Evolutionary conservation across 2,888 invertebrate genomes (phyloP), one percentile per base, ranked within the genome.

Genomic region (Cephus pygmeus): DNA sequence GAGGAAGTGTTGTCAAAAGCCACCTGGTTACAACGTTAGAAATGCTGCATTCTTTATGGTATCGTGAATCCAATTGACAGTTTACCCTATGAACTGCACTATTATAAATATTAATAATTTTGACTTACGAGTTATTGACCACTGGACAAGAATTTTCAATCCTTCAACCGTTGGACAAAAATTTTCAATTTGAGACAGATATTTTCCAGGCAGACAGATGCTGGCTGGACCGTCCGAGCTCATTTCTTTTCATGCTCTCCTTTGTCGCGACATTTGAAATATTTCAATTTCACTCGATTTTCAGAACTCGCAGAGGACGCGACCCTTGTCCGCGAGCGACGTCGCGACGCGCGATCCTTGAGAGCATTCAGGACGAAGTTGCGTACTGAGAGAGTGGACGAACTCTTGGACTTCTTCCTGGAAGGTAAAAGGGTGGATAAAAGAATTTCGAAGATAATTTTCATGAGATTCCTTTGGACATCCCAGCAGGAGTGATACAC

Each of bases 231-330:
- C 56, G 56, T 56, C 56, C 56, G 56, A 23, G 56, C 31, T 31
- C 31, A 71, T 71, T 71, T 71, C 71, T 31, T 71, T 71, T 71
- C 71, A 71, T 71, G 23, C 73, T 31, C 71, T 76, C 75, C 78
- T 78, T 75, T 78, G 78, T 75, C 78, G 71, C 12, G 77, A 78
- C 77, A 81, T 79, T 80, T 73, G 40, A 81, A 81, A 81, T 81
- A 83, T 83, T 83, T 80, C 81, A 80, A 79, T 80, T 81, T 82
- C 76, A 69, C 77, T 83, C 81, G 69, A 76, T 75, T 85, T 85
- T 78, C 80, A 76, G 75, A 75, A 56, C 75, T 69, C 69, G n/a
- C 11, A 56, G 56, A 56, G 23, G 23, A 56, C 56, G 23, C 68
- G 40, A 75, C 73, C 69, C 69, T 76, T 69, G n/a, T 31, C 33